Evolutionary conservation across 2,113 vertebrate species (phyloP).

Genomic region (Silurus asotus): DNA sequence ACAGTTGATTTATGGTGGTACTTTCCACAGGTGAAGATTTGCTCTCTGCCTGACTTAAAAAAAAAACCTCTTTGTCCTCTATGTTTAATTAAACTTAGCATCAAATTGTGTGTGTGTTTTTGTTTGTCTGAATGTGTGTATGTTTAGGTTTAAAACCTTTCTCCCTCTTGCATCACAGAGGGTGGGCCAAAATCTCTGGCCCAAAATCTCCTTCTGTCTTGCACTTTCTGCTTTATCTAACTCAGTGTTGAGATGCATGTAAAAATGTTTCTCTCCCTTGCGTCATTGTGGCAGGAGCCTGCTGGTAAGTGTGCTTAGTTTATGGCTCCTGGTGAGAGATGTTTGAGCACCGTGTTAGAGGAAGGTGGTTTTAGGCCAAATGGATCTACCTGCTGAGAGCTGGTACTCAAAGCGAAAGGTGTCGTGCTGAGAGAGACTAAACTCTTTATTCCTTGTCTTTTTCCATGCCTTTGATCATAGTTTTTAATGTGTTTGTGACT

Average conservation of each 20-base stretch:
- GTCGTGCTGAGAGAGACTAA: slow-evolving; percentile 33
- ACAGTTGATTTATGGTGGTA: slow-evolving; percentile 1
- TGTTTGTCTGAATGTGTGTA: neutral
- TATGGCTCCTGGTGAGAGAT: slow-evolving; percentile 35
- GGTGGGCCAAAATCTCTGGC: slow-evolving; percentile 17
- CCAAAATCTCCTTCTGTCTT: slow-evolving; percentile 14
- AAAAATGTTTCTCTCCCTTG: slow-evolving; percentile 23
- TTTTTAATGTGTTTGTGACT: slow-evolving; percentile 44
- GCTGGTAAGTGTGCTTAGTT: slow-evolving; percentile 26
- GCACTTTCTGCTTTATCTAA: neutral
- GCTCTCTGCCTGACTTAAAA: neutral
- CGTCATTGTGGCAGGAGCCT: slow-evolving; percentile 21
- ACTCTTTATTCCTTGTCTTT: slow-evolving; percentile 42
- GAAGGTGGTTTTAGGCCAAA: slow-evolving; percentile 33
- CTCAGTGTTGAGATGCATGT: neutral
- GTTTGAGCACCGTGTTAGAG: slow-evolving; percentile 24
- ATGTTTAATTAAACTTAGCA: neutral
- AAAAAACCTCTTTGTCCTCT: neutral
- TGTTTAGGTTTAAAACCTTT: slow-evolving; percentile 3
- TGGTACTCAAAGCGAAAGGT: slow-evolving; percentile 24
- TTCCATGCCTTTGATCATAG: slow-evolving; percentile 54
- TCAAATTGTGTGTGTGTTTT: neutral
- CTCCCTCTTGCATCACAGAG: slow-evolving; percentile 26
- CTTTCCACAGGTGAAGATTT: slow-evolving; percentile 16
- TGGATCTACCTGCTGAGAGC: slow-evolving; percentile 53